phyloP scores from a whole-genome alignment of 1,140 invertebrate genomes.

The Bilobella aurantiaca region DNA sequence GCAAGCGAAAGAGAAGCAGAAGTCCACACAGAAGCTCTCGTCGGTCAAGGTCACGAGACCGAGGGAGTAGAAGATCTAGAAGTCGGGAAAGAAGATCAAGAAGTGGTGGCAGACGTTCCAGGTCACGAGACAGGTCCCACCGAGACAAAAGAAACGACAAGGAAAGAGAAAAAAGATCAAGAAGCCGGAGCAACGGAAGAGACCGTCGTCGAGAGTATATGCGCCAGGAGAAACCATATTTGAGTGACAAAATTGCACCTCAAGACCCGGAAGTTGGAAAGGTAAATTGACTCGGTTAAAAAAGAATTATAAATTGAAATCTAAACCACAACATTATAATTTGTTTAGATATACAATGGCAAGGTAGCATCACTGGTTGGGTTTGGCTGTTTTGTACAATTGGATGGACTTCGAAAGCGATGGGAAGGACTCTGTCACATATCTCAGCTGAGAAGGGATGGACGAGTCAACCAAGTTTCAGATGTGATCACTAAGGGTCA shows the following conservation, averaged over 20 bases:
- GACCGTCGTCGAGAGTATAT: constrained; percentile 29
- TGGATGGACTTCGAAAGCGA: constrained; percentile 73
- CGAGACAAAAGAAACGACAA: constrained; percentile 37
- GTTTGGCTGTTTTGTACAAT: constrained; percentile 95
- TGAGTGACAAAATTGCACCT: constrained; percentile 43
- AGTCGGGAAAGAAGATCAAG: not conserved
- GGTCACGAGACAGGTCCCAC: constrained; percentile 36
- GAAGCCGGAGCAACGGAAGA: constrained; percentile 21
- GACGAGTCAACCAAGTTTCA: constrained; percentile 82
- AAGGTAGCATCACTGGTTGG: constrained; percentile 90
- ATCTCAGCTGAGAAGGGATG: constrained; percentile 84
- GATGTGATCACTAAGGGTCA: constrained; percentile 87
- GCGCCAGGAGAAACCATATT: constrained; percentile 37
- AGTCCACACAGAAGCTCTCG: constrained; percentile 39
- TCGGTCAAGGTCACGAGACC: constrained; percentile 28
- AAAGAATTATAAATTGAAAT: constrained; percentile 5
- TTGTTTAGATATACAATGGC: constrained; percentile 72
- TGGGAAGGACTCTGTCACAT: constrained; percentile 97
- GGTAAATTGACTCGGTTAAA: constrained; percentile 36
- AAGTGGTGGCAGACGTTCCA: too few relatives aligned
- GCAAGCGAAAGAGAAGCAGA: constrained; percentile 37
- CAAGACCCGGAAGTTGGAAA: constrained; percentile 46
- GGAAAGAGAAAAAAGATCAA: constrained; percentile 24
- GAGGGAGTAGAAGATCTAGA: constrained; percentile 31
- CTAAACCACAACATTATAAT: too few relatives aligned